Percentiles rank a stretch among this genome's conserved stretches.
These are phyloP conservation scores for Druon quercuslanigerum DNA, from an alignment of 1,140 invertebrate genomes.

Conservation along the genomic window DNA sequence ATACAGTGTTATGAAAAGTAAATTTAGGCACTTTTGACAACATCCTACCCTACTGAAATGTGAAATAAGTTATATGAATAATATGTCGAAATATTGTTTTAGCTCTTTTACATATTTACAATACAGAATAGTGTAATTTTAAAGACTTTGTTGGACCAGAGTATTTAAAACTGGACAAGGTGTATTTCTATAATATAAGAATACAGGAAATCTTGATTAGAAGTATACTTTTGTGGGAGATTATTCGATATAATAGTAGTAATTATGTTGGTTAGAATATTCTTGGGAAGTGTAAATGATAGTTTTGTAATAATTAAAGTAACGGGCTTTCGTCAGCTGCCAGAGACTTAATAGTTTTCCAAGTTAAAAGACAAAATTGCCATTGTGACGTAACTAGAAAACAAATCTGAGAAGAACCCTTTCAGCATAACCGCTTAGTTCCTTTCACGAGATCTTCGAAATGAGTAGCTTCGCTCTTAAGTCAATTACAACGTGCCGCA, in stretches of 20 bases:
- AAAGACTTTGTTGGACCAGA: no score
- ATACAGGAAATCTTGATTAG: no score
- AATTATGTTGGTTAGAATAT: slow-evolving; percentile 20
- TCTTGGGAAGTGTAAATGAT: slow-evolving; percentile 20
- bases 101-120: no score
- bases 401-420: slow-evolving; percentile 27
- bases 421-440: slow-evolving; percentile 24
- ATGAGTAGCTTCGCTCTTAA: slow-evolving; percentile 26
- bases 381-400: slow-evolving; percentile 27
- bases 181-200: no score
- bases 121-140: no score
- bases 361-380: slow-evolving; percentile 28
- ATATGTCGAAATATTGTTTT: no score
- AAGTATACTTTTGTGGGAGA: no score
- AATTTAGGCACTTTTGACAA: no score
- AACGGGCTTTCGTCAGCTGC: slow-evolving; percentile 23
- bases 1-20: no score
- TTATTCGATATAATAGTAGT: slow-evolving; percentile 4
- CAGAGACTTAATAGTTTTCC: slow-evolving; percentile 11
- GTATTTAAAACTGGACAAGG: no score
- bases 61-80: no score
- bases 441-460: slow-evolving; percentile 25
- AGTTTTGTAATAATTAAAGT: slow-evolving; percentile 23
- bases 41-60: no score
- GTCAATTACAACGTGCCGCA: slow-evolving; percentile 26